These are phyloP conservation scores for Tridacna gigas DNA, from an alignment of 2,888 invertebrate species.

Conservation along the genomic window DNA sequence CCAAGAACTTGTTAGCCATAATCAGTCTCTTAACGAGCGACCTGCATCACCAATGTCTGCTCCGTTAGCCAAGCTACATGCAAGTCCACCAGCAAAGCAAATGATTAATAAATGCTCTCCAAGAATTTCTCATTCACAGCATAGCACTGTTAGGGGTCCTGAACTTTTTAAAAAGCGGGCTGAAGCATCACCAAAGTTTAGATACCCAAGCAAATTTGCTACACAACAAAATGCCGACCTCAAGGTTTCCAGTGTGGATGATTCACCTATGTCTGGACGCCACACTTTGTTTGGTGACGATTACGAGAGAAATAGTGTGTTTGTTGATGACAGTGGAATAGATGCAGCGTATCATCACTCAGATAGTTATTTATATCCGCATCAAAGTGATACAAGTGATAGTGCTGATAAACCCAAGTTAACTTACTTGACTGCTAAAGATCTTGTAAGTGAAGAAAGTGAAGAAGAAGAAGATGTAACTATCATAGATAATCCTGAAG, in stretches of 20 bases:
- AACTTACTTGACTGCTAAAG: slow-evolving; percentile 64
- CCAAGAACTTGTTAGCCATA: slow-evolving; percentile 38
- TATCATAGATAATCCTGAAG: not conserved
- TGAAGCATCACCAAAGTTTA: slow-evolving; percentile 44
- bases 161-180: slow-evolving; percentile 25
- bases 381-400: not conserved
- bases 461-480: slow-evolving; percentile 47
- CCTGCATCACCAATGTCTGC: slow-evolving; percentile 39
- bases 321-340: not conserved
- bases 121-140: slow-evolving; percentile 1
- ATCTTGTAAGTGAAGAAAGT: slow-evolving; percentile 56
- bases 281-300: slow-evolving; percentile 1
- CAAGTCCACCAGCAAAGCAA: slow-evolving; percentile 13
- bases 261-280: slow-evolving; percentile 8
- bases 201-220: slow-evolving; percentile 42
- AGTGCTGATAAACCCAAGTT: slow-evolving; percentile 12
- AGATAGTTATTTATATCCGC: slow-evolving; percentile 23
- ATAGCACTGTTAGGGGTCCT: not conserved
- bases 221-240: not conserved
- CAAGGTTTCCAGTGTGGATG: not conserved
- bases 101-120: slow-evolving; percentile 11
- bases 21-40: slow-evolving; percentile 22
- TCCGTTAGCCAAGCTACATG: not conserved
- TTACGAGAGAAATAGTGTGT: slow-evolving; percentile 30
- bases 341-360: not conserved